A percentile compares a stretch with the other conserved stretches of the same genome.
phyloP scores from a whole-genome alignment of 2,113 vertebrate species.

The Sinocyclocheilus anshuiensis region DNA sequence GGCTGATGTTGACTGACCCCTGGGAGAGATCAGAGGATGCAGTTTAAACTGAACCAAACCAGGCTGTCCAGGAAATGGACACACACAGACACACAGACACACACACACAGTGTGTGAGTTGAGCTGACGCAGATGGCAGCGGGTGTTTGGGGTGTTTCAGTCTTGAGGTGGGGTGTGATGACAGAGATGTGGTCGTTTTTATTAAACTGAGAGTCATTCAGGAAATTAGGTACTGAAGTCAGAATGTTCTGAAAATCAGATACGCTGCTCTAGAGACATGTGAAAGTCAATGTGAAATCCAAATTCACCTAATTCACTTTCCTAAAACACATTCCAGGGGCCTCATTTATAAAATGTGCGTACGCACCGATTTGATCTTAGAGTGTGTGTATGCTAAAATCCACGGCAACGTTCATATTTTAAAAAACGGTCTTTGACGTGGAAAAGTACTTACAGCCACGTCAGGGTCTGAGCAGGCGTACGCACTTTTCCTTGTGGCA shows the following conservation, averaged over 20 bases:
- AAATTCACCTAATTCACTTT: neutral
- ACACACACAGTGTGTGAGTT: conserved; percentile 28
- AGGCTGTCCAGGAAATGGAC: conserved; percentile 51
- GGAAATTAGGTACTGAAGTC: neutral
- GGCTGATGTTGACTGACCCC: conserved; percentile 58
- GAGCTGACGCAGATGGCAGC: conserved; percentile 49
- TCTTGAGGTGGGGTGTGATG: conserved; percentile 11
- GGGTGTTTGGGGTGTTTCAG: conserved; percentile 34
- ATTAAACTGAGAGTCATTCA: neutral
- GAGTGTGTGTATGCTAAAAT: too few relatives aligned
- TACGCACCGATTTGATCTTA: too few relatives aligned
- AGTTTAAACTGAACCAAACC: conserved; percentile 51
- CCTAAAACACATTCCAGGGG: neutral
- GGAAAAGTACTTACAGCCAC: too few relatives aligned
- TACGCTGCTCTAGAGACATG: neutral
- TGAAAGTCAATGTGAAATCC: neutral
- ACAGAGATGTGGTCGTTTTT: conserved; percentile 8
- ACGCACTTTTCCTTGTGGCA: too few relatives aligned
- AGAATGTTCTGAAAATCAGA: neutral
- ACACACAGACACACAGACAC: conserved; percentile 31
- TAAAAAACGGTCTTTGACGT: too few relatives aligned
- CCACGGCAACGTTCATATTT: too few relatives aligned
- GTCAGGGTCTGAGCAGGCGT: too few relatives aligned
- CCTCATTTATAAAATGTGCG: too few relatives aligned
- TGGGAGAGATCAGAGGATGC: conserved; percentile 68